Evolutionary conservation across 2,113 vertebrate genomes (phyloP).

Genomic region (Sorex araneus): DNA sequence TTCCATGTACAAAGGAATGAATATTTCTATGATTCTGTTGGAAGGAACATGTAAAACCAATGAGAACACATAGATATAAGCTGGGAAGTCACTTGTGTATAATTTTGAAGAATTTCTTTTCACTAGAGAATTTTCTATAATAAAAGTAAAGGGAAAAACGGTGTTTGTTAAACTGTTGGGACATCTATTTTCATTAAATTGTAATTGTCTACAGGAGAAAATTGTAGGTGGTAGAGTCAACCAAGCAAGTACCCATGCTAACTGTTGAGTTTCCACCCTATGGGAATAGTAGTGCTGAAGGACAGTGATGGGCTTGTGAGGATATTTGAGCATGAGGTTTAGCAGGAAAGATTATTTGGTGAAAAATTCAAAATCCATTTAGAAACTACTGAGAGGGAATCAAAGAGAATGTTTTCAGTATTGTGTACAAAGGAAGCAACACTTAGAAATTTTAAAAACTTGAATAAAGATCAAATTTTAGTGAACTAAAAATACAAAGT

Average conservation of each 20-base stretch:
- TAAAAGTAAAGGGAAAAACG: not conserved
- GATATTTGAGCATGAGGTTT: not conserved
- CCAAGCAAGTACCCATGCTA: no score
- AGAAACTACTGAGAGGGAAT: not conserved
- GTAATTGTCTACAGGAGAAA: not conserved
- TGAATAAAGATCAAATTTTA: no score
- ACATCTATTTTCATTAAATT: not conserved
- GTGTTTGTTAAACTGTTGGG: not conserved
- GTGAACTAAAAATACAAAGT: no score
- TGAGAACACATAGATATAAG: not conserved
- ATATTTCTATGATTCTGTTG: not conserved
- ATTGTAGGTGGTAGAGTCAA: not conserved
- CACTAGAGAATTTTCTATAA: not conserved
- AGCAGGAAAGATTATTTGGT: not conserved
- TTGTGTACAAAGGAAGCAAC: no score
- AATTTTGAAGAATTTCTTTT: not conserved
- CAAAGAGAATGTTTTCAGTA: not conserved
- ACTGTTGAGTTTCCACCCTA: not conserved
- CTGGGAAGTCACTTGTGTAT: not conserved
- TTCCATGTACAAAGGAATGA: not conserved
- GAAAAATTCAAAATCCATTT: not conserved
- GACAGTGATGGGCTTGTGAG: not conserved
- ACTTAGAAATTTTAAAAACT: no score
- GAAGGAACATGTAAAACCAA: not conserved
- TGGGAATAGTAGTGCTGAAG: not conserved